Base-by-base conservation (phyloP, 2,797 vertebrate genomes). In the Crocodylus rhombifer region DNA sequence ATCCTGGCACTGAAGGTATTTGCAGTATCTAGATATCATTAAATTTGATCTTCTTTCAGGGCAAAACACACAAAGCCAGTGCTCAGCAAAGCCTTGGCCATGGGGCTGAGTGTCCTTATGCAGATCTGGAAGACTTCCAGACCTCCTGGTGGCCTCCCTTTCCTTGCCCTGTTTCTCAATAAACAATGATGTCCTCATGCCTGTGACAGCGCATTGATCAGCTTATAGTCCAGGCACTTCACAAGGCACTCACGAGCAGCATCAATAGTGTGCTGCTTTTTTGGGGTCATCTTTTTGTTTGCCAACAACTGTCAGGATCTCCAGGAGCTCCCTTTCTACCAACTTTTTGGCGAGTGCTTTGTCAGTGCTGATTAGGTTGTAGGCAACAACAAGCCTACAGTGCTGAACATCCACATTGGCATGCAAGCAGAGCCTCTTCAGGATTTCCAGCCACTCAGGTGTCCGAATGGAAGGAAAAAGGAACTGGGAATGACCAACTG, bases 381-480 rank as follows among this genome's bases (percentile, higher is more conserved):
- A 98, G 91, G 98, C 94, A 0, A 98, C 97, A 94, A 99, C 99
- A n/a, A 99, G 86, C 14, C 99, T 99, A 6, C 99, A 98, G 95
- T 99, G 99, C 93, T 99, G 99, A 83, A 99, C 75, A 3, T 97
- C 94, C 33, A 98, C 88, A 93, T 98, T 98, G 67, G 98, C 98
- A 0, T 99, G 98, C 80, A 99, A 93, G 95, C 99, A 99, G 82
- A 99, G 97, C 90, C 99, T 97, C 97, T 99, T 99, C 60, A 99
- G 95, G 95, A 99, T 99, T 98, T 99, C 99, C 36, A 99, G 97
- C 99, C 99, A 99, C 95, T 99, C 99, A 3, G 95, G 95, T 4
- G 99, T 99, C 99, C 99, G 97, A 14, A 30, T 83, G 28, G 28
- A 86, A 77, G 17, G 3, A 25, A 42, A 4, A 13, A 4, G 6